These are phyloP conservation scores for Nephila pilipes DNA, from an alignment of 1,140 invertebrate genomes.

Conservation along the genomic window DNA sequence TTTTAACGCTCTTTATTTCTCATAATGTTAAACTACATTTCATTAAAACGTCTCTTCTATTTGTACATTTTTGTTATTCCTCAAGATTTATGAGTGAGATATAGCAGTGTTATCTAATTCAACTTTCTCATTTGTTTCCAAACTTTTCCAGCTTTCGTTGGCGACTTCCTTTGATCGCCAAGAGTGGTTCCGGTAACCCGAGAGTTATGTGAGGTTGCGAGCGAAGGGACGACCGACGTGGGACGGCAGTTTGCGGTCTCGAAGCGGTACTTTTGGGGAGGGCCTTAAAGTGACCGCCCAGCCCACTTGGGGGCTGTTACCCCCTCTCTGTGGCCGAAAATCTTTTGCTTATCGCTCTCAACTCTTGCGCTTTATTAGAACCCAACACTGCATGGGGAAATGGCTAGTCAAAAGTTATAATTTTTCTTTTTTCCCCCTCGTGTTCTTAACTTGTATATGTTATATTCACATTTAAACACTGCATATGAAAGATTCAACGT, in stretches of 20 bases:
- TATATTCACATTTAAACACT: no score
- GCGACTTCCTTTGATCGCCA: not conserved
- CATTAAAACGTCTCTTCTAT: no score
- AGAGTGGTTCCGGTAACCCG: constrained; percentile 8
- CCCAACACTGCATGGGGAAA: no score
- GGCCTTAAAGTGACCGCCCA: constrained; percentile 70
- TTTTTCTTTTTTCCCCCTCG: no score
- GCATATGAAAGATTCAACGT: no score
- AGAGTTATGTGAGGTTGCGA: constrained; percentile 24
- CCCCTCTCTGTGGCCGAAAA: constrained; percentile 54
- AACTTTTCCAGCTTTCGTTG: constrained; percentile 10
- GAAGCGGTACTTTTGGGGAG: constrained; percentile 66
- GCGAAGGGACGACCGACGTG: constrained; percentile 58
- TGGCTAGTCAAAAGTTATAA: no score
- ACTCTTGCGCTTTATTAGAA: not conserved
- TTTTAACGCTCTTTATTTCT: no score
- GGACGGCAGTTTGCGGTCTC: constrained; percentile 70
- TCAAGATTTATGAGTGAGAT: no score
- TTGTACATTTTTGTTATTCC: no score
- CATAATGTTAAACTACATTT: no score
- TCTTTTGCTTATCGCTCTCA: constrained; percentile 64
- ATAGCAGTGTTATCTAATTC: no score
- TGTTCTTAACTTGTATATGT: no score
- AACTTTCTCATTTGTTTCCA: not conserved
- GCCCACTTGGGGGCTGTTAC: constrained; percentile 64